Evolutionary conservation across 2,797 vertebrate genomes (phyloP).

Genomic region (Lithobates sylvaticus): DNA sequence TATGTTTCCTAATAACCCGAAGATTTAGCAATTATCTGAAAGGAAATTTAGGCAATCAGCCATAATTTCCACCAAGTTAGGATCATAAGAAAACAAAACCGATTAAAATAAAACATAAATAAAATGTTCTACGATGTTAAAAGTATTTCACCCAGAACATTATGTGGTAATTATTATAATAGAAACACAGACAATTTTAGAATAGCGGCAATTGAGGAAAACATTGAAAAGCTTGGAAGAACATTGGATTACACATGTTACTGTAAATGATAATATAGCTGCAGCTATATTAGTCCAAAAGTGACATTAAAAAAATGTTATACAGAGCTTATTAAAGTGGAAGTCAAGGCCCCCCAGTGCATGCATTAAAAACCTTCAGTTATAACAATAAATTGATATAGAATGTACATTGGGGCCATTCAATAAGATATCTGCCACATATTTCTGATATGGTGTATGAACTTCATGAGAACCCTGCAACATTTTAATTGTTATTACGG

Average conservation of each 20-base stretch:
- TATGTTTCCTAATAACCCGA: slow-evolving; percentile 13
- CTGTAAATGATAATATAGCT: neutral
- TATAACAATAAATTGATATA: too few species aligned
- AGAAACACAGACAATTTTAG: slow-evolving; percentile 9
- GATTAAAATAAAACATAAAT: slow-evolving; percentile 3
- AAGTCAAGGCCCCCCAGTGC: too few species aligned
- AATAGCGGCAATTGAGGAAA: slow-evolving; percentile 4
- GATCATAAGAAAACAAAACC: slow-evolving; percentile 8
- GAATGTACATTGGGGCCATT: too few species aligned
- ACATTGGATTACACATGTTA: neutral
- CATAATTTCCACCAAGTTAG: slow-evolving; percentile 10
- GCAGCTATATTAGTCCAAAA: neutral
- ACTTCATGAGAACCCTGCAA: too few species aligned
- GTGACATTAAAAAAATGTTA: too few species aligned
- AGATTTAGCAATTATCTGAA: neutral
- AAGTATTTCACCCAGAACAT: slow-evolving; percentile 1
- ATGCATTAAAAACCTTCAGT: too few species aligned
- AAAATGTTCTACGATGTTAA: neutral
- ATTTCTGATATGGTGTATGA: too few species aligned
- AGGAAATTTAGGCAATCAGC: slow-evolving; percentile 11
- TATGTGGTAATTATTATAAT: slow-evolving; percentile 22
- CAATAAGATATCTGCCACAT: too few species aligned
- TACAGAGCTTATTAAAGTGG: too few species aligned
- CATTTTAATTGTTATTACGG: too few species aligned
- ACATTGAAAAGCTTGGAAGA: neutral